phyloP scores from a whole-genome alignment of 2,113 vertebrate genomes.

The Phrynosoma blainvillii region DNA sequence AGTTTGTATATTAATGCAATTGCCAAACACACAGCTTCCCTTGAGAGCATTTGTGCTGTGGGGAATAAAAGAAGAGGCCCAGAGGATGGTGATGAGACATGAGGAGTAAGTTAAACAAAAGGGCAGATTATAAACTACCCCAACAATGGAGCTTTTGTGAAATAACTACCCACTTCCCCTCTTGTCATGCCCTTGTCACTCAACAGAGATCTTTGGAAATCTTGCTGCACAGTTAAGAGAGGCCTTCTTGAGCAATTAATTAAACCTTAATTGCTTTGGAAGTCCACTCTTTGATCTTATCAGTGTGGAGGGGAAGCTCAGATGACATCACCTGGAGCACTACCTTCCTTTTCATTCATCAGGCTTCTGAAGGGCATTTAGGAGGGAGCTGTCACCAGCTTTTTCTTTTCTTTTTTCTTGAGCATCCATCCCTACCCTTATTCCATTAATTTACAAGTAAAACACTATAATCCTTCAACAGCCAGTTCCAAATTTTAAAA shows the following conservation, averaged over 20 bases:
- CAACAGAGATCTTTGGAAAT: conserved; percentile 1
- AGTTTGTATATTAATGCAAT: not conserved
- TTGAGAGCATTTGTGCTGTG: not conserved
- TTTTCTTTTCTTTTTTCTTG: not conserved
- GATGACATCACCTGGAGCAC: not conserved
- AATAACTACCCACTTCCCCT: conserved; percentile 1
- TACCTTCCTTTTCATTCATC: conserved; percentile 1
- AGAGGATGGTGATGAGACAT: not conserved
- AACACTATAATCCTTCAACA: not conserved
- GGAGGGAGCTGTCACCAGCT: not conserved
- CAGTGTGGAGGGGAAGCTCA: conserved; percentile 49
- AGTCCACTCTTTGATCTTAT: conserved; percentile 41
- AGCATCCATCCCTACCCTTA: too few species aligned
- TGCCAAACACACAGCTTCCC: not conserved
- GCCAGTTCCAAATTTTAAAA: not conserved
- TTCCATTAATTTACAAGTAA: not conserved
- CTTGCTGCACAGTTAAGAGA: conserved; percentile 14
- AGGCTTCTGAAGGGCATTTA: not conserved
- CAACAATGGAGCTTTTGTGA: conserved; percentile 15
- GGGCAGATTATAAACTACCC: not conserved
- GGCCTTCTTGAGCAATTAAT: conserved; percentile 40
- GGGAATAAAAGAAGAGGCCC: not conserved
- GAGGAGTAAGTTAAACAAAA: not conserved
- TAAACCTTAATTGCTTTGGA: conserved; percentile 62
- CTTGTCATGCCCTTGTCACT: not conserved